Base-by-base conservation (phyloP, 2,113 vertebrate species). In the Coryphaenoides rupestris region DNA sequence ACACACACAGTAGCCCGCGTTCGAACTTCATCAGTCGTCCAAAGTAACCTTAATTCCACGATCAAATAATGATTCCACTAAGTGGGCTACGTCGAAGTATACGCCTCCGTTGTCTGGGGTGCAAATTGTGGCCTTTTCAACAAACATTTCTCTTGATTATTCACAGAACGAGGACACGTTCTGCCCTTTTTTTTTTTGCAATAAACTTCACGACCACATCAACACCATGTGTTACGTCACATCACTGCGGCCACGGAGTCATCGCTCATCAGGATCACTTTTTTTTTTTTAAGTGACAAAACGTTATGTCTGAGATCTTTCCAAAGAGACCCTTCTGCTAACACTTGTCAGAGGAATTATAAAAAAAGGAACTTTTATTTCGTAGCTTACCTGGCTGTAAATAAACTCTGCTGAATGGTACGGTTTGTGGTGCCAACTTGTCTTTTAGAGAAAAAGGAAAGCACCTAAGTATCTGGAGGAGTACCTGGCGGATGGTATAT, bases 41-140 rank as follows among this genome's bases (percentile, higher is more conserved):
- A n/a, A 3, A 5, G 5, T 5, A 50, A 50, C 47, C 47, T 50
- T n/a, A n/a, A 13, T 50, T 50, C 16, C 15, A 50, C 16, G 16
- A 16, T 16, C 9, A 17, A 50, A 16, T 17, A 50, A 50, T 17
- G 17, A 17, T 16, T 50, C 16, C 47, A 50, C 47, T 17, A 17
- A 50, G 47, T 50, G 17, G 15, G 15, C 47, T 40, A 40, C 33
- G 13, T 9, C 9, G 7, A 40, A 40, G 33, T 40, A 40, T 1
- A 40, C 33, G 33, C 13, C 33, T 12, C 9, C 13, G 33, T 40
- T 7, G 47, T 45, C 40, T 45, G 14, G 12, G 15, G 5, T 4
- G 5, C 15, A 77, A 52, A 69, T 65, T 67, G 68, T 78, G 77
- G 75, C 71, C 75, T 85, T 68, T 58, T 60, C 74, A 75, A 73